phyloP scores from a whole-genome alignment of 2,888 invertebrate genomes.

The Sphaeridia pumilis region DNA sequence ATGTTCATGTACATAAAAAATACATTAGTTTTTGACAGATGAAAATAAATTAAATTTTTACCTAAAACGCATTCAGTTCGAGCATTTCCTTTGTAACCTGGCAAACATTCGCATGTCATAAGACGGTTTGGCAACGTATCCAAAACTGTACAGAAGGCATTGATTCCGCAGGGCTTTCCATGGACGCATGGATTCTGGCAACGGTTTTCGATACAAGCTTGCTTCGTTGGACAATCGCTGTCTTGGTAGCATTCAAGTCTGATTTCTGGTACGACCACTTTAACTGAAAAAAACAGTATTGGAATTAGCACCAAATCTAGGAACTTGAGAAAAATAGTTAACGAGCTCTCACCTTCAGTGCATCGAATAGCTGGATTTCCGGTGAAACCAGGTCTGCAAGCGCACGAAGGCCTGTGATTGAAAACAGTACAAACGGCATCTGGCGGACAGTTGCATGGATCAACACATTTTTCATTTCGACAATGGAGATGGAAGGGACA shows the following conservation, averaged over 20 bases:
- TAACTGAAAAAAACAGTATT: slow-evolving; percentile 10
- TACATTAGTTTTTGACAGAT: no score
- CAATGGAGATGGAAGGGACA: slow-evolving; percentile 71
- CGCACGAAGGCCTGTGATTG: slow-evolving; percentile 63
- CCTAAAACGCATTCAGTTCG: slow-evolving; percentile 69
- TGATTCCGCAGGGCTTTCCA: slow-evolving; percentile 42
- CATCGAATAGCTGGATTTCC: slow-evolving; percentile 40
- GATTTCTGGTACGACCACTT: slow-evolving; percentile 12
- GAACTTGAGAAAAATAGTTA: no score
- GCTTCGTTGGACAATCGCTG: slow-evolving; percentile 59
- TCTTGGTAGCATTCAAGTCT: slow-evolving; percentile 42
- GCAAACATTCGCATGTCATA: slow-evolving; percentile 74
- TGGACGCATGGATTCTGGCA: slow-evolving; percentile 64
- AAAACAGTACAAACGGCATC: slow-evolving; percentile 63
- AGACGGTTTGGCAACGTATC: slow-evolving; percentile 76
- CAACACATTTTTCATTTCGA: slow-evolving; percentile 60
- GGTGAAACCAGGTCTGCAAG: slow-evolving; percentile 53
- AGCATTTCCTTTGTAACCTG: slow-evolving; percentile 73
- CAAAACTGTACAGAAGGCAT: slow-evolving; percentile 71
- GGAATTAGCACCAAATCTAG: background rate
- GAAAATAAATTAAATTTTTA: slow-evolving; percentile 42
- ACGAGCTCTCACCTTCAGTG: slow-evolving; percentile 61
- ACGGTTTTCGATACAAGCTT: slow-evolving; percentile 64
- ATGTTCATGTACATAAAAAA: no score
- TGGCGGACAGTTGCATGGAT: slow-evolving; percentile 73